Evolutionary conservation across 2,113 vertebrate species (phyloP), one percentile per base, ranked within the genome.

Genomic region (Myotis yumanensis): DNA sequence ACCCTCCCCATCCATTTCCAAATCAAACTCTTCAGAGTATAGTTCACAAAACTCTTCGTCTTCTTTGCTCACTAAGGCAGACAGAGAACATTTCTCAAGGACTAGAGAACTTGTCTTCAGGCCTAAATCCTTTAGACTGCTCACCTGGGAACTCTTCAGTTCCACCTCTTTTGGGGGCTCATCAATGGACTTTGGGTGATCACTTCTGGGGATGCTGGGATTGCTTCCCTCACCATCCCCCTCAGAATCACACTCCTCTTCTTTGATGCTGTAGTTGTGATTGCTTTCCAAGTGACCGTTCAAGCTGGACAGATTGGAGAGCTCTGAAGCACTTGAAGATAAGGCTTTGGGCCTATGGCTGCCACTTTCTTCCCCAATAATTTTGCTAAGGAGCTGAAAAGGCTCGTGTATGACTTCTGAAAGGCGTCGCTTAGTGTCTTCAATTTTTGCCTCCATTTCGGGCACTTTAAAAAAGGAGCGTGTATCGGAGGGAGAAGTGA

Each of bases 391-490:
- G 95, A 99, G 99, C 98, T 99, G 99, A 94, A 99, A 98, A 95
- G 99, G 99, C 95, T 99, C 99, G 15, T 99, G 99, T 97, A 99
- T 99, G 15, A 99, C 99, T 98, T 99, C 99, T 0, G 99, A 99
- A 93, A 99, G 98, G 94, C 99, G 99, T 37, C 99, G 98, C 95
- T 98, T 99, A 32, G 99, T 99, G 98, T 99, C 99, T 98, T 99
- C 99, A 23, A 99, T 99, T 96, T 98, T 99, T 75, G 99, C 99
- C 97, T 99, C 99, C 98, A 99, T 99, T 98, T 99, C 99, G 88
- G 99, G 99, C 94, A 99, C 99, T 98, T 99, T 99, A 97, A 99
- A 99, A 99, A 99, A 99, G 84, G 99, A 99, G 89, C 99, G 98
- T 4, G 99, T 98, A 51, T 99, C 99, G 0, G 98, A 99, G 3